Conservation (phyloP, 2,113 vertebrate species). For the Bothrops jararaca region DNA sequence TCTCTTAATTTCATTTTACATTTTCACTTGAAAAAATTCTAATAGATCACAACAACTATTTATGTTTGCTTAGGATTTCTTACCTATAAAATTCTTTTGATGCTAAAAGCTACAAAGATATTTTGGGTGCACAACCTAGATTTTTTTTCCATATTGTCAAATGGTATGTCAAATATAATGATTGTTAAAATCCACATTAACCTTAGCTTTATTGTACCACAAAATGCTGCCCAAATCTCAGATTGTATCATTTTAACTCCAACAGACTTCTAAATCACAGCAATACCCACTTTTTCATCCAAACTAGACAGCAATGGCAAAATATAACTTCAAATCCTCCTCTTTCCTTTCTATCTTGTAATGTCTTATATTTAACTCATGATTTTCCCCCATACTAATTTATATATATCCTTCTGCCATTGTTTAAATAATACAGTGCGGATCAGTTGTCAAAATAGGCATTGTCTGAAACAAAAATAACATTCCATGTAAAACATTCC, state of each 20-base stretch:
- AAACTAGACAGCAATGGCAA: not conserved
- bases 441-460: not conserved
- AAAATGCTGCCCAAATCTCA: not conserved
- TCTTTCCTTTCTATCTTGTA: not conserved
- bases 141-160: not conserved
- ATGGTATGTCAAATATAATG: not conserved
- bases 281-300: not conserved
- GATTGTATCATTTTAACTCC: not conserved
- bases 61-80: not conserved
- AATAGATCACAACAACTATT: not conserved
- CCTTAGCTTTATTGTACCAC: not conserved
- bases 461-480: not conserved
- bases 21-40: not conserved
- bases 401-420: not conserved
- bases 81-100: not conserved
- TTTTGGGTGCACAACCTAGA: not conserved
- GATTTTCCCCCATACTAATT: not conserved
- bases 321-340: not conserved
- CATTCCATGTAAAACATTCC: not conserved
- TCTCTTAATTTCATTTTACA: not conserved
- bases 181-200: not conserved
- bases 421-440: not conserved
- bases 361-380: not conserved
- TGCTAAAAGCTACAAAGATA: not conserved
- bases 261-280: not conserved